Conservation (phyloP, 2,113 vertebrate genomes). For the Paraplagusia blochii region DNA sequence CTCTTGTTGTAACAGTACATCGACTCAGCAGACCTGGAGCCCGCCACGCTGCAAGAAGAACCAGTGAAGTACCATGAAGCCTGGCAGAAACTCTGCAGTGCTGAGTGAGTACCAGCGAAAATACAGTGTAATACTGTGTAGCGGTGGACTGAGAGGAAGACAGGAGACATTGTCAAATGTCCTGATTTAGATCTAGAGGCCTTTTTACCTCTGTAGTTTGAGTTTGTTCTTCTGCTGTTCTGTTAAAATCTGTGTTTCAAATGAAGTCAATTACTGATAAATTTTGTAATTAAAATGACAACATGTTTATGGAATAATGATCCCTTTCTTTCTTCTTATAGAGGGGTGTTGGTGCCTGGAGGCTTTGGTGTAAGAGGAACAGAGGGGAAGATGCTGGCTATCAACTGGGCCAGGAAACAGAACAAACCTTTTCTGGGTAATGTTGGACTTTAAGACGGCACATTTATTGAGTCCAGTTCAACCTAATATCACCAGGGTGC, state of each 20-base stretch:
- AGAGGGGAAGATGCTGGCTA: constrained; percentile 97
- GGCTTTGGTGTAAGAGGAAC: constrained; percentile 95
- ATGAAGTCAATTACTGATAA: no score
- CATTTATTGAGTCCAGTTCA: no score
- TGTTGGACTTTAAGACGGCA: no score
- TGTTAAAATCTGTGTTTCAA: no score
- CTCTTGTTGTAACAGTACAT: constrained; percentile 80
- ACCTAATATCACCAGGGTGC: no score
- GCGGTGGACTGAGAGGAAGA: background rate
- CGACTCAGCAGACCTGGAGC: constrained; percentile 92
- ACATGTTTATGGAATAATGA: no score
- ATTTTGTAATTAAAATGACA: no score
- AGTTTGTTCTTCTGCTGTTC: no score
- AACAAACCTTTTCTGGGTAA: constrained; percentile 94
- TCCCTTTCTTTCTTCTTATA: constrained; percentile 47
- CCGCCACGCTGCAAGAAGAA: constrained; percentile 80
- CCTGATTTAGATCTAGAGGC: no score
- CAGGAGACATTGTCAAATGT: no score
- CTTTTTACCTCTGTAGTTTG: no score
- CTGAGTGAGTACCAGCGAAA: constrained; percentile 79
- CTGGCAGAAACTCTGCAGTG: constrained; percentile 95
- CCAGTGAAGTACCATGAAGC: constrained; percentile 96
- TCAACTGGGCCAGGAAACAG: constrained; percentile 94
- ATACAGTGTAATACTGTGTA: no score
- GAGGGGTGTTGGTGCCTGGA: constrained; percentile 92